Evolutionary conservation across 2,888 invertebrate species (phyloP).

Genomic region (Andrena dorsata): DNA sequence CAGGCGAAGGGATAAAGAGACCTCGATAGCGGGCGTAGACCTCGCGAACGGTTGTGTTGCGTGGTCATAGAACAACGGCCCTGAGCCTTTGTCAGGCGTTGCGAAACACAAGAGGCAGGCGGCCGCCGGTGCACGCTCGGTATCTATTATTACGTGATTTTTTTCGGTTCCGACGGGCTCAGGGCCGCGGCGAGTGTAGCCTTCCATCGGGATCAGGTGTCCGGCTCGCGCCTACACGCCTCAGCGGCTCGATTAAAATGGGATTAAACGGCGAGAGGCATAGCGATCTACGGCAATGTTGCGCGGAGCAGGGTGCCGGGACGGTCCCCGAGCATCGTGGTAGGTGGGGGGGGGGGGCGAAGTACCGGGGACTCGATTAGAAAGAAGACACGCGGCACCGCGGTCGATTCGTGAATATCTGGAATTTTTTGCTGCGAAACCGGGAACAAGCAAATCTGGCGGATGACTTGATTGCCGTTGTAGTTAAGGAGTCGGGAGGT

Average conservation of each 20-base stretch:
- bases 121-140: constrained; percentile 59
- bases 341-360: too few relatives aligned
- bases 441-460: too few relatives aligned
- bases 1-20: constrained; percentile 56
- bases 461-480: too few relatives aligned
- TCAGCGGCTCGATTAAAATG: constrained; percentile 59
- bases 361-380: not conserved
- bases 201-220: constrained; percentile 70
- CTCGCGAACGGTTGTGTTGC: constrained; percentile 57
- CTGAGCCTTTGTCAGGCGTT: constrained; percentile 73
- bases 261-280: constrained; percentile 53
- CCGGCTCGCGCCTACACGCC: constrained; percentile 54
- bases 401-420: too few relatives aligned
- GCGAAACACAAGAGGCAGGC: constrained; percentile 65
- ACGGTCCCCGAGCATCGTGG: constrained; percentile 16
- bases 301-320: not conserved
- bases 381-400: too few relatives aligned
- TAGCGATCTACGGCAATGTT: constrained; percentile 15
- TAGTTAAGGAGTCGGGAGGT: constrained; percentile 5
- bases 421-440: too few relatives aligned
- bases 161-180: constrained; percentile 48
- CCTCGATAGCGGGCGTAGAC: constrained; percentile 75
- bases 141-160: constrained; percentile 72
- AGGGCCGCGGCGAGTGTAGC: constrained; percentile 62
- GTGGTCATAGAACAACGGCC: constrained; percentile 70